A percentile compares a stretch with the other conserved stretches of the same genome.
phyloP scores from a whole-genome alignment of 2,113 vertebrate species.

The Rhegmatorhina hoffmannsi region DNA sequence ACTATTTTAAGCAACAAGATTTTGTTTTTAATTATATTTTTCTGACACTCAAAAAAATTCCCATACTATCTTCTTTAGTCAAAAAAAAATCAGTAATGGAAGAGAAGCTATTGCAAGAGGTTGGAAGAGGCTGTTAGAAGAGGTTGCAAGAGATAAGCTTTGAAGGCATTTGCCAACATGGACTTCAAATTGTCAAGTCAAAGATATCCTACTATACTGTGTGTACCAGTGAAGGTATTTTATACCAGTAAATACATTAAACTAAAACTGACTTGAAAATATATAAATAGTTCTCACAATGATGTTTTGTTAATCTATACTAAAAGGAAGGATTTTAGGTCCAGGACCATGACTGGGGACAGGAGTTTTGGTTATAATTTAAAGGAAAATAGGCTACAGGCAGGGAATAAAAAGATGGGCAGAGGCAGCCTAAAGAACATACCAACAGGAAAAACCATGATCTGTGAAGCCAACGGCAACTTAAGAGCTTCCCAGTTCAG shows the following conservation, averaged over 20 bases:
- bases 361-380: neutral
- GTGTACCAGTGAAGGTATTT: neutral
- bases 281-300: neutral
- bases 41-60: neutral
- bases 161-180: neutral
- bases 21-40: neutral
- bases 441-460: neutral
- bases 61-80: neutral
- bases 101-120: neutral
- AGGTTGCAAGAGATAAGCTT: neutral
- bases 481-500: neutral
- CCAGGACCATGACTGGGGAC: neutral
- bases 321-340: neutral
- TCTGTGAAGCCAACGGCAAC: neutral
- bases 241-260: neutral
- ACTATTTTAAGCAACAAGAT: neutral
- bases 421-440: neutral
- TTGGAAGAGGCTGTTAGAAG: neutral
- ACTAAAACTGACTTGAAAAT: fast-evolving
- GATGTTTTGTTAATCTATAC: neutral
- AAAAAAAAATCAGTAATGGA: neutral
- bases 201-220: neutral
- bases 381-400: neutral
- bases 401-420: neutral
- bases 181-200: neutral